Evolutionary conservation across 2,888 invertebrate genomes (phyloP), one percentile per base, ranked within the genome.

Genomic region (Trachelus tabidus): DNA sequence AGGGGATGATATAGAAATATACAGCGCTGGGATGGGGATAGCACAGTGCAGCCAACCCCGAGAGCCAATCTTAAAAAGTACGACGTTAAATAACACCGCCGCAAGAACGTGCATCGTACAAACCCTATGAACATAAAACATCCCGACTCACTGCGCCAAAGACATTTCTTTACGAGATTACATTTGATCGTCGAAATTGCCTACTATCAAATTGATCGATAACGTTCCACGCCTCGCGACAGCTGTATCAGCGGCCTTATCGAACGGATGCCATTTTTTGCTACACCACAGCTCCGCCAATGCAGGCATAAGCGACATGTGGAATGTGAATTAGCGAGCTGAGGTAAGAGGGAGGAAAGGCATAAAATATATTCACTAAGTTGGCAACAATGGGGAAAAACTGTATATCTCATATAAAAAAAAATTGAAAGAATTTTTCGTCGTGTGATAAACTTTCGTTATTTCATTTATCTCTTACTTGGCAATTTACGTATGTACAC

Each of bases 41-140:
- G 71, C 71, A 31, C 31, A 1, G 31, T 33, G 31, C 34, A 71
- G 11, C 31, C 73, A 75, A 71, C 71, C 75, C 71, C 69, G 33
- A 77, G 56, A 56, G 71, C 69, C 77, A 77, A 77, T 77, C 77
- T 77, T 77, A 77, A 77, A 77, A 75, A 77, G 77, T 77, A 71
- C 75, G 77, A 69, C 75, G 75, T 77, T 77, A 77, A 75, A 40
- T 75, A 40, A 71, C 35, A 75, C 34, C 73, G 34, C 71, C 71
- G 71, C 71, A 34, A 33, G 71, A 31, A 71, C 71, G 12, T 23
- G 71, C 31, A 34, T 71, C 31, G 33, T 34, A 12, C 31, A 34
- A 77, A 69, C 68, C 77, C 74, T 73, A 56, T 56, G 23, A 56
- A 56, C 56, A 71, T 71, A 34, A 33, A 71, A 33, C 34, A 71